Base-by-base conservation (phyloP, 2,113 vertebrate species). In the Leuciscus idus region DNA sequence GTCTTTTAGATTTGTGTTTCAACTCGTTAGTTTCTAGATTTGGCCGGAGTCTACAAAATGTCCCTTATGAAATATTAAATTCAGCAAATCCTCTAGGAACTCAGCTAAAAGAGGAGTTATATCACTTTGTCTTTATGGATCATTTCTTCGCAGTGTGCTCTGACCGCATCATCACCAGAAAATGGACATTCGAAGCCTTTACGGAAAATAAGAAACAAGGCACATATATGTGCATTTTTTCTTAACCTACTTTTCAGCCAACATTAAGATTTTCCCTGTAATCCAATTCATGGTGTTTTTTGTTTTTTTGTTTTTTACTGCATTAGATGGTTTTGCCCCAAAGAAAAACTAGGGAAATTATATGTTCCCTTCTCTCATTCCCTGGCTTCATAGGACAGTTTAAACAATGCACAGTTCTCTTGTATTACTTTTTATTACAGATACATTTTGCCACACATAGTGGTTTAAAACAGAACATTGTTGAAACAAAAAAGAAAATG, bases 1-100 rank as follows among this genome's bases (percentile, higher is more conserved):
- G 90, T 90, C 85, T 88, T 88, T 95, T 68, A 89, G 68, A 90
- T 92, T 93, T 91, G 90, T 91, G 90, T 92, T 95, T 93, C 94
- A 92, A 89, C 92, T 95, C 95, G 92, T 95, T 96, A 91, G 93
- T 90, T 93, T 92, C 85, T 89, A 91, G 92, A 95, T 93, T 92
- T 93, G 94, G 94, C 93, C 91, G 28, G 89, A 83, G 66, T 91
- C 91, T 85, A 90, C 93, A 23, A 91, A 92, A 91, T 72, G 91
- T 91, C 93, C 92, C 90, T 86, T 84, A 91, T 92, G 90, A 92
- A 94, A 94, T 88, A 92, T 91, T 90, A 91, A 93, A 90, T 89
- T 92, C 91, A 86, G 93, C 90, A 88, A 93, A 91, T 92, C 93
- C 94, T 89, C 77, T 89, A 94, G 93, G 93, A 90, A 90, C 91